Base-by-base conservation (phyloP, 2,888 invertebrate species). In the Scrobipalpa atriplicella region DNA sequence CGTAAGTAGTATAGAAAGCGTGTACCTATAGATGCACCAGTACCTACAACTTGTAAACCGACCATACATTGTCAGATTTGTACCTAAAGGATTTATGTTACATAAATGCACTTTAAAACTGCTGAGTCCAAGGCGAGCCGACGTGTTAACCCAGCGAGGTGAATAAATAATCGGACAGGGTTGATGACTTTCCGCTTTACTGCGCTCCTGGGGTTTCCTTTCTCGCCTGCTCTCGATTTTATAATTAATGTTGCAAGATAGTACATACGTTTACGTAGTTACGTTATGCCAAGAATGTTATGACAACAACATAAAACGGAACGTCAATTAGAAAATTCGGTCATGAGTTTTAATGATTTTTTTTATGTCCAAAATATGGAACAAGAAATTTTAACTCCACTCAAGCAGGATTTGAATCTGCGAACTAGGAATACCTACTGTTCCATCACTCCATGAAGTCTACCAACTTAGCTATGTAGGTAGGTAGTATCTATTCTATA, bases 111-210 rank as follows among this genome's bases (percentile, higher is more conserved):
- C 43, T 43, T 16, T 52, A 52, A n/a, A 18, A 16, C 19, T 52
- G 16, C 16, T 8, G 1, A 54, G 21, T 21, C 5, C 2, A n/a
- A n/a, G n/a, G 47, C 47, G 47, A 47, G 47, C 47, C n/a, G 47
- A 16, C 16, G 47, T 16, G 47, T 7, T 38, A 19, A 41, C 62
- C 21, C 21, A 19, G 16, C 9, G 43, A 29, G 21, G 62, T 62
- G 58, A 58, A 58, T 58, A 38, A 58, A 36, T 58, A 58, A 58
- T 19, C 3, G 16, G 16, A 13, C 38, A 38, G 9, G 58, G 38
- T 58, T 16, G 58, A 58, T 58, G 58, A 38, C 38, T 58, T 58
- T 58, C 38, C 58, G 52, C 38, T 38, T 36, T 29, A 29, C 58
- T 13, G 38, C 16, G n/a, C 56, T 56, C 29, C 29, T n/a, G 56